Percentiles rank a stretch among this genome's conserved stretches.
phyloP scores from a whole-genome alignment of 2,797 vertebrate species.

The Acropternis orthonyx region DNA sequence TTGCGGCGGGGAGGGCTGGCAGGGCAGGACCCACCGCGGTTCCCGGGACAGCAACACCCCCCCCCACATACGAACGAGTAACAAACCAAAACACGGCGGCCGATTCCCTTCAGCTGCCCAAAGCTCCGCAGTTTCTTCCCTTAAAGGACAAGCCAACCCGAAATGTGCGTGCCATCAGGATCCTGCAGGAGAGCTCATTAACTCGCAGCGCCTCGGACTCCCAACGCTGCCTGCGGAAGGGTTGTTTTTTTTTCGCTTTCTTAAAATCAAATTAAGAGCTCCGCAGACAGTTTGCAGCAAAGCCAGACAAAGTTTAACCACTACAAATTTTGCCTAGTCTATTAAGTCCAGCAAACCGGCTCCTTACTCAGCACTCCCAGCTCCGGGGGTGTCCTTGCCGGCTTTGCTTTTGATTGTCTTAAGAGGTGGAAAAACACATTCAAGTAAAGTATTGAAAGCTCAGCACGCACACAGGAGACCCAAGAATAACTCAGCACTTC shows the following conservation, averaged over 20 bases:
- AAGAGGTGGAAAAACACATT: not conserved
- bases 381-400: not conserved
- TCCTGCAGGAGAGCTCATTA: not conserved
- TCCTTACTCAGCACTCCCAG: not conserved
- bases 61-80: not conserved
- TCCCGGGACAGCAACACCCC: not conserved
- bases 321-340: not conserved
- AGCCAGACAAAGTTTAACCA: not conserved
- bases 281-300: not conserved
- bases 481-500: not conserved
- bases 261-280: not conserved
- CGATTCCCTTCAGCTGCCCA: constrained; percentile 8
- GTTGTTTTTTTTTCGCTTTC: not conserved
- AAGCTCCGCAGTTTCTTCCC: constrained; percentile 32
- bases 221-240: not conserved
- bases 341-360: not conserved
- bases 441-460: not conserved
- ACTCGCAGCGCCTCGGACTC: not conserved
- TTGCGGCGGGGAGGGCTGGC: not conserved
- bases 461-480: not conserved
- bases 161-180: not conserved
- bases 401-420: not conserved
- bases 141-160: constrained; percentile 40
- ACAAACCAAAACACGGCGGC: not conserved
- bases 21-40: not conserved